Evolutionary conservation across 2,888 invertebrate species (phyloP), one percentile per base, ranked within the genome.

Genomic region (Ectobius pallidus): DNA sequence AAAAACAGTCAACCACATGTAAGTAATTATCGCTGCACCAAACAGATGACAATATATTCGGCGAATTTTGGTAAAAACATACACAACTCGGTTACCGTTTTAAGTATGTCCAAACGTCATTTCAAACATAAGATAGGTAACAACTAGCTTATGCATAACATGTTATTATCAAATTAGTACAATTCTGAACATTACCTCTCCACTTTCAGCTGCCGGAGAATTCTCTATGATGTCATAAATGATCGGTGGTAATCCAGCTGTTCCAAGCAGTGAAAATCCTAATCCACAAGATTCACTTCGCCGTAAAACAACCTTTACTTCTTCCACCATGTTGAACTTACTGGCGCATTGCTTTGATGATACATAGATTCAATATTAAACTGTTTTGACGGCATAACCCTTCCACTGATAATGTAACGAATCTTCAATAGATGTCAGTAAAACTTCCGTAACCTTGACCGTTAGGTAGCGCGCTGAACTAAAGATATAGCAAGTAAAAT

Each of bases 211-310:
- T 78, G 95, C 95, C 84, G 96, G 95, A 80, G 95, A 96, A 86
- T 95, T 94, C 85, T 95, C 95, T 82, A 94, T 90, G 83, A 96
- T 95, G 86, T 95, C 92, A 87, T 95, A 95, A 84, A 96, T 94
- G 84, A 96, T 93, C 83, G 95, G 95, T 82, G 95, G 95, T 85
- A 94, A 90, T 84, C 94, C 95, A 82, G 94, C 93, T 85, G 94
- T 93, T 78, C 95, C 94, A 82, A 95, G 89, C 81, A 96, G 87
- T 80, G 95, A 95, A 87, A 96, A 95, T 81, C 96, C 96, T 83
- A 95, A 93, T 83, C 95, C 94, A 77, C 78, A 75, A 84, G 91
- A 89, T 55, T 93, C 93, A 89, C 91, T 92, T 83, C 93, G 91
- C 86, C 90, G 92, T 85, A 94, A 88, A 85, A 92, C 92, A 87